A percentile compares a stretch with the other conserved stretches of the same genome.
phyloP scores from a whole-genome alignment of 2,113 vertebrate genomes.

The Lagenorhynchus albirostris region DNA sequence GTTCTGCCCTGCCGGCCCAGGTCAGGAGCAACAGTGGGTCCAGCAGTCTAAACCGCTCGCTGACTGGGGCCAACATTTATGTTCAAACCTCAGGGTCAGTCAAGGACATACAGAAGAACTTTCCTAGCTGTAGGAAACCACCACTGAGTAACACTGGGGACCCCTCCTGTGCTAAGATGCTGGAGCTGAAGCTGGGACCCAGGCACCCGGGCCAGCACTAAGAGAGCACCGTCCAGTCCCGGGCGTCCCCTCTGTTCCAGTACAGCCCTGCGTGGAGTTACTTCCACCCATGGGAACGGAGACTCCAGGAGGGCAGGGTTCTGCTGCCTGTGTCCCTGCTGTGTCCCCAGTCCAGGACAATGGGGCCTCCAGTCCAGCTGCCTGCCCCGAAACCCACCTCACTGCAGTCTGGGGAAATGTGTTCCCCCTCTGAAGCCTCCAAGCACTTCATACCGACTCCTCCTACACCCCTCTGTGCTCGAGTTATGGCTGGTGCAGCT shows the following conservation, averaged over 20 bases:
- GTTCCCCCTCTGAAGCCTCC: not conserved
- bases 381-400: not conserved
- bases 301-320: not conserved
- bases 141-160: too few relatives aligned
- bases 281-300: accelerated
- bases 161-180: not conserved
- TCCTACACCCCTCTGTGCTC: not conserved
- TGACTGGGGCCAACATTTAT: not conserved
- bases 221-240: not conserved
- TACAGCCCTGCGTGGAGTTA: not conserved
- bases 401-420: not conserved
- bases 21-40: not conserved
- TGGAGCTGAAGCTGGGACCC: not conserved
- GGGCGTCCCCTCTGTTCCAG: not conserved
- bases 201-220: not conserved
- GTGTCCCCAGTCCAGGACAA: not conserved
- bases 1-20: not conserved
- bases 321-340: not conserved
- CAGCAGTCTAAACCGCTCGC: not conserved
- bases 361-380: not conserved
- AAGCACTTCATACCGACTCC: not conserved
- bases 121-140: not conserved
- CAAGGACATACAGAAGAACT: not conserved
- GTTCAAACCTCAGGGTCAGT: not conserved
- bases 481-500: too few relatives aligned